Conservation (phyloP, 2,113 vertebrate genomes). For the Capricornis sumatraensis region DNA sequence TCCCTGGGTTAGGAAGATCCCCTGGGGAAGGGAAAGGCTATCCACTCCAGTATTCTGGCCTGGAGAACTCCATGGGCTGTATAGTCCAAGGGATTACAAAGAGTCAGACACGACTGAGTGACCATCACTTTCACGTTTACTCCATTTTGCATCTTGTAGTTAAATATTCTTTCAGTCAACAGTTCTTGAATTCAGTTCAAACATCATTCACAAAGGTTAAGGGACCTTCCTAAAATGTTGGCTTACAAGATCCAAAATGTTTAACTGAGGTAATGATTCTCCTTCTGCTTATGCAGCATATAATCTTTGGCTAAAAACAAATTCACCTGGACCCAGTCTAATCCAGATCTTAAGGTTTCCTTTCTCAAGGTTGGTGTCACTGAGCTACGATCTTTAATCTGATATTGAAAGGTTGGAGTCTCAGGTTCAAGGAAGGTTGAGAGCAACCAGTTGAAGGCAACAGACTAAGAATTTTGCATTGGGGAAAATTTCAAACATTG, state of each 20-base stretch:
- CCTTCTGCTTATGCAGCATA: neutral
- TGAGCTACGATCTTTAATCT: neutral
- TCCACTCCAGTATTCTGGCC: neutral
- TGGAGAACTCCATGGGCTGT: neutral
- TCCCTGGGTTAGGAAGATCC: neutral
- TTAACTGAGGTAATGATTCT: neutral
- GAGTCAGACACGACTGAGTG: neutral
- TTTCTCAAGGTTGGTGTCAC: neutral
- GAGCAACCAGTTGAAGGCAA: neutral
- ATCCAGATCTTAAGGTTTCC: neutral
- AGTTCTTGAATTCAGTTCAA: neutral
- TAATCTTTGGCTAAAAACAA: neutral
- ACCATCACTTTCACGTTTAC: neutral
- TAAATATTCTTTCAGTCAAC: neutral
- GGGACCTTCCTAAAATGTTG: neutral
- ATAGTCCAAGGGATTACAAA: neutral
- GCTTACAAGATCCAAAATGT: neutral
- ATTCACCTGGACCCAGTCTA: neutral
- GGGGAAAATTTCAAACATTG: conserved; percentile 29
- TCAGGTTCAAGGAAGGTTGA: conserved; percentile 10
- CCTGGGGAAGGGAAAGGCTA: neutral
- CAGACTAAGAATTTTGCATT: neutral
- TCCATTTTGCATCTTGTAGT: neutral
- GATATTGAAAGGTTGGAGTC: neutral
- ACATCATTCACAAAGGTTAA: neutral